phyloP scores from a whole-genome alignment of 1,140 invertebrate species.

The Mizuhopecten yessoensis region DNA sequence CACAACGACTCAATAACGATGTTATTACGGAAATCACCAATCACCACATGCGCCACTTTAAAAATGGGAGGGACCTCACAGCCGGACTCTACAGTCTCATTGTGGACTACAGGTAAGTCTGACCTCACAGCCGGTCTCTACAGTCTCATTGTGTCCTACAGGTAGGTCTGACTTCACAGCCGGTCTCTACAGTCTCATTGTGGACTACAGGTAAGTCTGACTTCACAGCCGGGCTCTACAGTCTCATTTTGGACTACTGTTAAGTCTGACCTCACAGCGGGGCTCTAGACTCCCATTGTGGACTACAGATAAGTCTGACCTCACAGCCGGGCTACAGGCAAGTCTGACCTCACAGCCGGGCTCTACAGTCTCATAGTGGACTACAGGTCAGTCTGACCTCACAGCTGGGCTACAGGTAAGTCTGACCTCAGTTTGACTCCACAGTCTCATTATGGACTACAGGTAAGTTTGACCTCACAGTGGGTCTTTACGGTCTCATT shows the following conservation, averaged over 20 bases:
- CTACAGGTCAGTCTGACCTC: neutral
- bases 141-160: too few relatives aligned
- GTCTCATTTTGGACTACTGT: too few relatives aligned
- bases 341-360: neutral
- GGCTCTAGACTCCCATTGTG: neutral
- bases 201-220: neutral
- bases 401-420: too few relatives aligned
- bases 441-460: too few relatives aligned
- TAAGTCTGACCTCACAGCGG: neutral
- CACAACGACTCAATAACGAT: neutral
- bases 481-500: too few relatives aligned
- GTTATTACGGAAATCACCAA: neutral
- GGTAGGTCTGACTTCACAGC: too few relatives aligned
- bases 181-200: neutral
- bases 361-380: neutral
- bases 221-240: too few relatives aligned
- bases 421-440: too few relatives aligned
- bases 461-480: too few relatives aligned
- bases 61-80: neutral
- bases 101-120: neutral
- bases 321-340: too few relatives aligned
- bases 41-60: neutral
- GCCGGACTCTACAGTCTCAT: conserved; percentile 1
- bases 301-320: neutral
- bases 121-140: too few relatives aligned